Evolutionary conservation across 2,113 vertebrate species (phyloP).

Genomic region (Pagrus major): DNA sequence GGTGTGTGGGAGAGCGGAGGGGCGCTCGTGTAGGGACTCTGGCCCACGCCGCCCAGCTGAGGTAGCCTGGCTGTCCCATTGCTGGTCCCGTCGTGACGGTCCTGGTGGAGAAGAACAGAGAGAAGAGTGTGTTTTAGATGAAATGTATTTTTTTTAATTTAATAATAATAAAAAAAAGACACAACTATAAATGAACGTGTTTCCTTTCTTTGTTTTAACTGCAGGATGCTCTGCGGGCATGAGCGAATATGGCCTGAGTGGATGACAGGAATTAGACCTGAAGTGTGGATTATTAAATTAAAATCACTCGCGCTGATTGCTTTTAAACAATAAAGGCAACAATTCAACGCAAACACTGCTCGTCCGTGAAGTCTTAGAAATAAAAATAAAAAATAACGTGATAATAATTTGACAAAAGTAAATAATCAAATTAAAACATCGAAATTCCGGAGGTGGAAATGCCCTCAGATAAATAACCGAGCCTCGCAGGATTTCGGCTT

Average conservation of each 20-base stretch:
- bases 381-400: background rate
- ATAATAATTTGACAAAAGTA: background rate
- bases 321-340: background rate
- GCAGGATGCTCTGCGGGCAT: constrained; percentile 38
- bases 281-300: constrained; percentile 39
- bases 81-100: constrained; percentile 97
- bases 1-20: constrained; percentile 96
- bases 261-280: constrained; percentile 47
- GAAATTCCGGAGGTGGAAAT: constrained; percentile 22
- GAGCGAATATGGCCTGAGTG: constrained; percentile 46
- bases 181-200: background rate
- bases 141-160: background rate
- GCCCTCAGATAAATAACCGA: constrained; percentile 17
- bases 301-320: constrained; percentile 1
- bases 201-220: constrained; percentile 17
- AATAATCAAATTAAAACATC: constrained; percentile 34
- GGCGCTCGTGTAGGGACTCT: constrained; percentile 96
- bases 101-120: constrained; percentile 77
- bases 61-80: constrained; percentile 96
- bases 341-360: no score
- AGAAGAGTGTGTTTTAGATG: constrained; percentile 45
- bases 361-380: background rate
- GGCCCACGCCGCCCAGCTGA: constrained; percentile 96
- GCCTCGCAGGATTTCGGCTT: background rate
- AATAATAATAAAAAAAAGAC: background rate